Conservation (phyloP, 2,797 vertebrate genomes). For the Toxotes lorentzi region DNA sequence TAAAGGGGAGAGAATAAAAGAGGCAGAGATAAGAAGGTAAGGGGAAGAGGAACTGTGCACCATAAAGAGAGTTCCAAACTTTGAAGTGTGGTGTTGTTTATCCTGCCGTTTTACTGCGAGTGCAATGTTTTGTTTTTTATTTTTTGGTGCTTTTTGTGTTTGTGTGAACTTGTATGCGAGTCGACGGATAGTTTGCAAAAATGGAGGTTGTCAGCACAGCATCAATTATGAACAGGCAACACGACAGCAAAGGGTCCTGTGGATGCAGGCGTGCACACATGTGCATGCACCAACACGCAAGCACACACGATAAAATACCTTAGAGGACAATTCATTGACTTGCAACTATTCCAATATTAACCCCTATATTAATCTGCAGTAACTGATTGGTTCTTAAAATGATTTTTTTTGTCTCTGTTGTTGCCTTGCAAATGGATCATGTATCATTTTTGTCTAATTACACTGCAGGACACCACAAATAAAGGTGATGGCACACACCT, state of each 20-base stretch:
- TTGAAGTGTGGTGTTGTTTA: conserved; percentile 58
- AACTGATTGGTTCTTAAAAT: not conserved
- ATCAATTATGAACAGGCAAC: conserved; percentile 58
- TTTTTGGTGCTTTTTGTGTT: conserved; percentile 28
- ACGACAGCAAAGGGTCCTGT: conserved; percentile 17
- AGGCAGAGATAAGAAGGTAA: conserved; percentile 35
- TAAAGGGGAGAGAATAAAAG: conserved; percentile 19
- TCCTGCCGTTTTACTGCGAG: conserved; percentile 36
- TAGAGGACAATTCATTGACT: conserved; percentile 16
- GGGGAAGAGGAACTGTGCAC: conserved; percentile 31
- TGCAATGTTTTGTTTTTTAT: conserved; percentile 38
- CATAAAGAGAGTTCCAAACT: conserved; percentile 31
- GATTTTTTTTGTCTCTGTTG: not conserved
- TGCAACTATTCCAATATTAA: conserved; percentile 11
- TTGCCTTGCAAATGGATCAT: conserved; percentile 28
- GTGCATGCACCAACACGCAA: not conserved
- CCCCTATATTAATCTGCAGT: not conserved
- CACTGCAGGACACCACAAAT: conserved; percentile 5
- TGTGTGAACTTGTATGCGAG: conserved; percentile 8
- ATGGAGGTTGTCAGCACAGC: conserved; percentile 36
- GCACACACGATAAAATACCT: conserved; percentile 1
- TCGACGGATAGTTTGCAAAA: conserved; percentile 37
- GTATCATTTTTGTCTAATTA: conserved; percentile 37
- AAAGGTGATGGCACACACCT: conserved; percentile 33
- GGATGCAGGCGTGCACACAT: not conserved